phyloP scores from a whole-genome alignment of 2,797 vertebrate genomes.

The Sebastes vulpes region DNA sequence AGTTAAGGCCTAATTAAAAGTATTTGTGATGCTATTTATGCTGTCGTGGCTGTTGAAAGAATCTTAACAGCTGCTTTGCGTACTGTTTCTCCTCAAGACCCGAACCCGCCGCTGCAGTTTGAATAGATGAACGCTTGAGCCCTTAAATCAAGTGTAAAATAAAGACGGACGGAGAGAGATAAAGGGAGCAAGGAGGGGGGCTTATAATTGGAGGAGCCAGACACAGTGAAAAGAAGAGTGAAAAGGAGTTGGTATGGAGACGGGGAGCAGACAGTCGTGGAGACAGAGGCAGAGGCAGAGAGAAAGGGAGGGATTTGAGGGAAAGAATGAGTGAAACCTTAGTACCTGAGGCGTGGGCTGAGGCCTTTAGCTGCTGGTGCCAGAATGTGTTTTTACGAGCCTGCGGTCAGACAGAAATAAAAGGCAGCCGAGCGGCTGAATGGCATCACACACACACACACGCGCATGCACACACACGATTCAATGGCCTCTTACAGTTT shows the following conservation, averaged over 20 bases:
- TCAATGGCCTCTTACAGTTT: constrained; percentile 80
- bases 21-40: constrained; percentile 61
- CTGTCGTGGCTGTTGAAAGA: constrained; percentile 54
- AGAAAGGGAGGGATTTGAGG: constrained; percentile 61
- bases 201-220: constrained; percentile 61
- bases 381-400: constrained; percentile 85
- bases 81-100: constrained; percentile 38
- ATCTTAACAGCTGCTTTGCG: constrained; percentile 61
- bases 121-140: constrained; percentile 46
- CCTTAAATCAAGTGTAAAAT: constrained; percentile 67
- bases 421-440: constrained; percentile 81
- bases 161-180: constrained; percentile 55
- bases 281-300: constrained; percentile 50
- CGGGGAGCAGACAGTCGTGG: constrained; percentile 61
- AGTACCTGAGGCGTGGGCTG: constrained; percentile 80
- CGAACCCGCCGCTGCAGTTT: constrained; percentile 14
- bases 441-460: constrained; percentile 67
- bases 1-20: constrained; percentile 68
- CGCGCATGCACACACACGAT: constrained; percentile 42
- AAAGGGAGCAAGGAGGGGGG: constrained; percentile 44
- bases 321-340: constrained; percentile 81
- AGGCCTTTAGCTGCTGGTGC: constrained; percentile 78
- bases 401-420: constrained; percentile 85
- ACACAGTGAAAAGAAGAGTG: constrained; percentile 51
- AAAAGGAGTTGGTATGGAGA: constrained; percentile 72